Evolutionary conservation across 2,113 vertebrate species (phyloP).

Genomic region (Cryptotis parvus): DNA sequence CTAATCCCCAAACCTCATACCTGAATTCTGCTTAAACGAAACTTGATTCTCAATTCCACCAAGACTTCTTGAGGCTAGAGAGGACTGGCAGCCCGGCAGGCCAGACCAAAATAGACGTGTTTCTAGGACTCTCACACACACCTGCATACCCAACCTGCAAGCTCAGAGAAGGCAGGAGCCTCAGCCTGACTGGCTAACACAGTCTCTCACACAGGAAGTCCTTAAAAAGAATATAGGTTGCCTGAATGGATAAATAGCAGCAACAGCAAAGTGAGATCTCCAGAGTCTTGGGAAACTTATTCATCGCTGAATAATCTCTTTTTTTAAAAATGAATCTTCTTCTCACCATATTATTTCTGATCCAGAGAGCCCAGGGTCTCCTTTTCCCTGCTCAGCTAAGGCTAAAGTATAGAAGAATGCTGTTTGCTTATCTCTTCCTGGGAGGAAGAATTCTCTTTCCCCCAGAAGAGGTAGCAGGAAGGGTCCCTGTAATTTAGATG

Average conservation of each 20-base stretch:
- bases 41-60: conserved; percentile 7
- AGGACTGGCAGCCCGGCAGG: neutral
- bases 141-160: neutral
- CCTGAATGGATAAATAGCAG: neutral
- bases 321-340: too few species aligned
- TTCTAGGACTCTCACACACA: neutral
- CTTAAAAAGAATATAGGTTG: neutral
- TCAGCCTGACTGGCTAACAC: neutral
- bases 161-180: neutral
- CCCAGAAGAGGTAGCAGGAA: conserved; percentile 65
- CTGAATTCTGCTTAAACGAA: neutral
- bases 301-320: too few species aligned
- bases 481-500: conserved; percentile 66
- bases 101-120: neutral
- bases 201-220: neutral
- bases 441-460: conserved; percentile 54
- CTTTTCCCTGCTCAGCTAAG: neutral
- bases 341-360: neutral
- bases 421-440: conserved; percentile 47
- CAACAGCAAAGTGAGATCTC: conserved; percentile 19
- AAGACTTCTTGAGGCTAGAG: neutral
- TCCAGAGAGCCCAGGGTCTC: neutral
- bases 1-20: neutral
- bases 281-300: neutral
- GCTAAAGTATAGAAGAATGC: neutral